Base-by-base conservation (phyloP, 2,113 vertebrate species). In the Plecturocebus donacophilus region DNA sequence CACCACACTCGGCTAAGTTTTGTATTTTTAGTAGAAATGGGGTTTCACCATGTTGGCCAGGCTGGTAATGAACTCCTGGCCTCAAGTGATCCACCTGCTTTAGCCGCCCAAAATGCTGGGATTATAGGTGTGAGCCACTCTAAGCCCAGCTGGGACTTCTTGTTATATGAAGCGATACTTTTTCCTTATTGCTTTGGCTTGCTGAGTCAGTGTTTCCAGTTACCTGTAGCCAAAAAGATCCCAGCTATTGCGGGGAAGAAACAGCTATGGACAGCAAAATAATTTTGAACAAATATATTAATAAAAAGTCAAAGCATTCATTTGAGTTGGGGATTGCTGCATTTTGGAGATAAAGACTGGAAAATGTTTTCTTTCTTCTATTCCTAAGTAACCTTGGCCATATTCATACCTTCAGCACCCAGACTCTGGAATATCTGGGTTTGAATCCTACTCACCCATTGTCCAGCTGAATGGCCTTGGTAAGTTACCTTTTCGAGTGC, bases 171-270 rank as follows among this genome's bases (percentile, higher is more conserved):
- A 38, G 40, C 54, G 14, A 70, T 47, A 52, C 32, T 88, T 56
- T 56, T 58, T 75, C 14, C 52, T 66, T 58, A 19, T 66, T 70
- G 38, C 38, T 95, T 68, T 94, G 77, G 64, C 32, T 71, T 75
- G 35, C 35, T 66, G 52, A 79, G 13, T 40, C 61, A 52, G 70
- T 10, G 32, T 64, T 88, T 20, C 16, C 12, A 56, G 12, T 45
- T 73, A 42, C 54, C 80, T 54, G 6, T 66, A 61, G 61, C 35
- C 87, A 32, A 91, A 95, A 95, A 66, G 56, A 81, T 64, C 40
- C 19, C 21, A 58, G n/a, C 61, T 32, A n/a, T 91, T 54, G 10
- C 1, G 3, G 6, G 7, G 0, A 11, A 0, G 8, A 8, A 35
- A 27, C 6, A 54, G 45, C 61, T 73, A 9, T 42, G 54, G 4